Evolutionary conservation across 2,113 vertebrate genomes (phyloP), one percentile per base, ranked within the genome.

Genomic region (Dipodomys stephensi): DNA sequence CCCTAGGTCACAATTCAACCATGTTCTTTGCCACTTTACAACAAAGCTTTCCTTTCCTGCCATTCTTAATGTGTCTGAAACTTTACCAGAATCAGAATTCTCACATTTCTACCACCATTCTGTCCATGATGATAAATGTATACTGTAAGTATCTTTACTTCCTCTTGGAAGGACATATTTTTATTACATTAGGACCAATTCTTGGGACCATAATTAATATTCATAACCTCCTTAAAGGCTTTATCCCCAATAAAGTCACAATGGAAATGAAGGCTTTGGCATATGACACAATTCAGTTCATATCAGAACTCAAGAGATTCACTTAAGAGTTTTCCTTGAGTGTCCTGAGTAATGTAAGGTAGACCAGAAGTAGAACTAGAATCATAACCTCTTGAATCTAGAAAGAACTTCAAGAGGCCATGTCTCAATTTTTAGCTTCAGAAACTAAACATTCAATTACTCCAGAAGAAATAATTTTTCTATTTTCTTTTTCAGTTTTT

Each of bases 281-380:
- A 28, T 65, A 23, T 22, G 46, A 89, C 30, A 84, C 25, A 84
- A 49, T 90, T 81, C 13, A 22, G 16, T 60, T 76, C 2, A 0
- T 77, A 57, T 73, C 4, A 60, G 57, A 22, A 87, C 20, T 2
- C 46, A 87, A 49, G 18, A 2, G 9, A 8, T 87, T 68, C 39
- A 19, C 83, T 30, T 81, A 84, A 91, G 35, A 83, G 6, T 28
- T 87, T 91, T 91, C 13, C 49, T 90, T 91, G 82, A 6, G 35
- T 62, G 12, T n/a, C 60, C 1, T 74, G 27, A 76, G 23, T 83
- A 16, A 79, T 27, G 25, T 79, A 88, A 39, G 4, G 44, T 57
- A 4, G 32, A 22, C 15, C 4, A 73, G 27, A 87, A 83, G 6
- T 22, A 72, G 30, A 25, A 32, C n/a, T 57, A 25, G 57, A 74